These are phyloP conservation scores for Plagodis pulveraria DNA, from an alignment of 2,888 invertebrate genomes.

Conservation along the genomic window DNA sequence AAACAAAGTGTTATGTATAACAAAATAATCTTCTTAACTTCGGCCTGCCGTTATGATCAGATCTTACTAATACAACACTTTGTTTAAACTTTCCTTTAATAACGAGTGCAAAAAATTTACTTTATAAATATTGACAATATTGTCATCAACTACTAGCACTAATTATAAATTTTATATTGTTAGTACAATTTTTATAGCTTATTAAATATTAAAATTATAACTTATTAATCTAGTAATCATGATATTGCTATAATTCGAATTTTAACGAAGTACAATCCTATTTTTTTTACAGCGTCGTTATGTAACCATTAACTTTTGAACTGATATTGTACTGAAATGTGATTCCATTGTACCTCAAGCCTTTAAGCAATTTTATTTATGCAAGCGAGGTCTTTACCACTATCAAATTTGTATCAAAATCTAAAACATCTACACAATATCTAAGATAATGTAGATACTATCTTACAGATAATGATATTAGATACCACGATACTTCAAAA, in stretches of 20 bases:
- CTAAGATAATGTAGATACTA: conserved; percentile 14
- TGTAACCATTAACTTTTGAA: no score
- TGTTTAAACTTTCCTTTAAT: conserved; percentile 19
- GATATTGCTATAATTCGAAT: conserved; percentile 25
- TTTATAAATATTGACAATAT: not conserved
- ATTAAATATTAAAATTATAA: conserved; percentile 49
- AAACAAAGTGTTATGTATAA: conserved; percentile 24
- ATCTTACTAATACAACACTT: conserved; percentile 23
- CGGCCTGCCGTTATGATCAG: conserved; percentile 18
- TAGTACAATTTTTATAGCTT: conserved; percentile 56
- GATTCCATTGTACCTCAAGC: no score
- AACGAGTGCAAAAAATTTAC: conserved; percentile 26
- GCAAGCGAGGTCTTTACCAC: not conserved
- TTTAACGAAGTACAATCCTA: not conserved
- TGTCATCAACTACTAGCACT: not conserved
- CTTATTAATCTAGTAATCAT: conserved; percentile 38
- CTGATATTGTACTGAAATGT: no score
- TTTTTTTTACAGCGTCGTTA: no score
- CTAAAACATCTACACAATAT: conserved; percentile 19
- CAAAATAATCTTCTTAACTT: conserved; percentile 6
- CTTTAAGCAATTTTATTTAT: conserved; percentile 5
- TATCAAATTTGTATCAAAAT: conserved; percentile 15
- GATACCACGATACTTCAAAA: conserved; percentile 9
- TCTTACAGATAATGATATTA: conserved; percentile 21
- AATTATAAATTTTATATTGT: conserved; percentile 31